Evolutionary conservation across 2,888 invertebrate genomes (phyloP).

Genomic region (Automeris io): DNA sequence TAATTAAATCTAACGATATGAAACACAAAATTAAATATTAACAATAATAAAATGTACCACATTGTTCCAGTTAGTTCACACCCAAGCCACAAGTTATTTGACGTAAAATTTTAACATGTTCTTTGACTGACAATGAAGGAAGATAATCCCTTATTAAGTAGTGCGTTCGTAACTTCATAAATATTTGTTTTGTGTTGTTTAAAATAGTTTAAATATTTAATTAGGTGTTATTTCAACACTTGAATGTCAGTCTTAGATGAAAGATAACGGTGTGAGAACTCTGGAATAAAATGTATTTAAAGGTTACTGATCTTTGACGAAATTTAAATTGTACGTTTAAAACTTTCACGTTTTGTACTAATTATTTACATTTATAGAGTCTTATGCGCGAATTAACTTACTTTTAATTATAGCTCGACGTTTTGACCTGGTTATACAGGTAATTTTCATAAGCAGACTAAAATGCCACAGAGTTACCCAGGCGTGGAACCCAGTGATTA

Average conservation of each 20-base stretch:
- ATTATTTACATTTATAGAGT: too few species aligned
- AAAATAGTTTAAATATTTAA: slow-evolving; percentile 28
- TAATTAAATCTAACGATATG: too few species aligned
- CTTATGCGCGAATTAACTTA: too few species aligned
- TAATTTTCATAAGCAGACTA: too few species aligned
- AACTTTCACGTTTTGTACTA: too few species aligned
- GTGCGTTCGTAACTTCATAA: slow-evolving; percentile 13
- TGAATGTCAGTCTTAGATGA: slow-evolving; percentile 23
- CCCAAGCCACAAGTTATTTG: neutral
- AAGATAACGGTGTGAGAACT: slow-evolving; percentile 19
- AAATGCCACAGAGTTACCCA: too few species aligned
- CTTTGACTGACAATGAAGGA: slow-evolving; percentile 12
- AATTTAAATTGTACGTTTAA: too few species aligned
- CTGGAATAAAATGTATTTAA: neutral
- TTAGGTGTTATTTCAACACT: slow-evolving; percentile 24
- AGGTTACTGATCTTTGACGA: too few species aligned
- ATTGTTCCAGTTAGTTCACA: neutral
- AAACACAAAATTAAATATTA: too few species aligned
- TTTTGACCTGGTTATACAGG: too few species aligned
- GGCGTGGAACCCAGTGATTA: too few species aligned
- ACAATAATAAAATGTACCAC: neutral
- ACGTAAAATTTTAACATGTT: neutral
- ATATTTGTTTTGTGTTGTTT: slow-evolving; percentile 19
- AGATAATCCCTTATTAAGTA: slow-evolving; percentile 22
- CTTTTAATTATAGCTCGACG: too few species aligned